A percentile compares a stretch with the other conserved stretches of the same genome.
Evolutionary conservation across 2,113 vertebrate species (phyloP).

Genomic region (Coturnix japonica): DNA sequence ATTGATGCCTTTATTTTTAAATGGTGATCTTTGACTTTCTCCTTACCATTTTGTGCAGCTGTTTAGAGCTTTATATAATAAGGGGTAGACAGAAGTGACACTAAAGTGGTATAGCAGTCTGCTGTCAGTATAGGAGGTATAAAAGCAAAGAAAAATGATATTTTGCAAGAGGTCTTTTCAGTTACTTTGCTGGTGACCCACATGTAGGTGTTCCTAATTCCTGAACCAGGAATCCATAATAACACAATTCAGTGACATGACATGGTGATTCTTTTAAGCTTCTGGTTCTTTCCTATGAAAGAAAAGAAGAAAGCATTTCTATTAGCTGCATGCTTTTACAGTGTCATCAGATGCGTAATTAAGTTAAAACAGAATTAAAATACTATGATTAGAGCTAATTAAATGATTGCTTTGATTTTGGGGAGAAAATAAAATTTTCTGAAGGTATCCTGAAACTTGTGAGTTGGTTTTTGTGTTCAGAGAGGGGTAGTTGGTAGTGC

Average conservation of each 20-base stretch:
- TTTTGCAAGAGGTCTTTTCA: neutral
- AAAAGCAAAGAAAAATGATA: neutral
- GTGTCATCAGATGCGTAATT: neutral
- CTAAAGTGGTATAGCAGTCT: neutral
- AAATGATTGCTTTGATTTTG: neutral
- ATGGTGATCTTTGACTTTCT: neutral
- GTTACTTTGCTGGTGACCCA: neutral
- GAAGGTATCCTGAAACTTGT: neutral
- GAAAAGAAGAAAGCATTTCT: neutral
- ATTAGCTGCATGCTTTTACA: neutral
- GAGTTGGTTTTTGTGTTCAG: neutral
- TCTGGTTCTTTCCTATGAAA: neutral
- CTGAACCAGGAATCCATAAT: neutral
- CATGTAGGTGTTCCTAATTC: neutral
- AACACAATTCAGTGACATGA: neutral
- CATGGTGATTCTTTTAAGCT: neutral
- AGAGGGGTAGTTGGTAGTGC: neutral
- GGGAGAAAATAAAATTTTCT: neutral
- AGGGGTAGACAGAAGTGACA: neutral
- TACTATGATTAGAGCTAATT: neutral
- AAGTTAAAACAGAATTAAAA: neutral
- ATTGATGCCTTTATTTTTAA: neutral
- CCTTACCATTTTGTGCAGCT: neutral
- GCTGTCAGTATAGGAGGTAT: neutral
- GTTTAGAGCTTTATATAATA: neutral